phyloP scores from a whole-genome alignment of 1,140 invertebrate species.

The Bombus terrestris region DNA sequence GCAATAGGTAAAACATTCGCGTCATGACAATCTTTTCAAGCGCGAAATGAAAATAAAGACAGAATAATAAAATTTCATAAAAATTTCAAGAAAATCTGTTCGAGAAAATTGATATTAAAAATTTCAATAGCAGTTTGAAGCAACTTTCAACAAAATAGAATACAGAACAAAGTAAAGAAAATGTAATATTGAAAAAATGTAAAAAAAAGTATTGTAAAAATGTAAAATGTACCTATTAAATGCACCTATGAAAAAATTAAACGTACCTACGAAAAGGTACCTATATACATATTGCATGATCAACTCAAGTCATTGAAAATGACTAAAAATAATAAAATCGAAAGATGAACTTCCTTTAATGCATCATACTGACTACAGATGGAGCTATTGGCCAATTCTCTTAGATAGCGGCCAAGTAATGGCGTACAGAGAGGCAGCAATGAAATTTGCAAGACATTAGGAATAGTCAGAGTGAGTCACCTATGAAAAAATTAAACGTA shows the following conservation, averaged over 20 bases:
- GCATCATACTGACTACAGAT: not conserved
- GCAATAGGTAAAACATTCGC: not conserved
- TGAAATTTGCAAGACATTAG: constrained; percentile 43
- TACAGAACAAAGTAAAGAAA: not conserved
- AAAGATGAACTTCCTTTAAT: not conserved
- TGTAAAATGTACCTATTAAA: too few species aligned
- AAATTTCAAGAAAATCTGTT: not conserved
- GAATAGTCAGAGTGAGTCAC: constrained; percentile 4
- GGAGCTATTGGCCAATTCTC: not conserved
- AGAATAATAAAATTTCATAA: not conserved
- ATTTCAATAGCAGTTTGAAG: not conserved
- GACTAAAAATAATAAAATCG: not conserved
- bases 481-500: too few species aligned
- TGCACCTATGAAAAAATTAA: too few species aligned
- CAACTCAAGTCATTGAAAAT: not conserved
- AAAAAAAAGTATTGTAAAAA: too few species aligned
- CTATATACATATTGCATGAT: not conserved
- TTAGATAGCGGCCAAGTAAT: too few species aligned
- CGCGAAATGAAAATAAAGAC: not conserved
- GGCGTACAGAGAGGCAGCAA: not conserved
- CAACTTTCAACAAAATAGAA: too few species aligned
- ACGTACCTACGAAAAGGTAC: too few species aligned
- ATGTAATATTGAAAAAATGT: not conserved
- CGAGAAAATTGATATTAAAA: not conserved
- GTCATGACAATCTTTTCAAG: not conserved